phyloP scores from a whole-genome alignment of 2,113 vertebrate genomes.

The Eupsittula cactorum region DNA sequence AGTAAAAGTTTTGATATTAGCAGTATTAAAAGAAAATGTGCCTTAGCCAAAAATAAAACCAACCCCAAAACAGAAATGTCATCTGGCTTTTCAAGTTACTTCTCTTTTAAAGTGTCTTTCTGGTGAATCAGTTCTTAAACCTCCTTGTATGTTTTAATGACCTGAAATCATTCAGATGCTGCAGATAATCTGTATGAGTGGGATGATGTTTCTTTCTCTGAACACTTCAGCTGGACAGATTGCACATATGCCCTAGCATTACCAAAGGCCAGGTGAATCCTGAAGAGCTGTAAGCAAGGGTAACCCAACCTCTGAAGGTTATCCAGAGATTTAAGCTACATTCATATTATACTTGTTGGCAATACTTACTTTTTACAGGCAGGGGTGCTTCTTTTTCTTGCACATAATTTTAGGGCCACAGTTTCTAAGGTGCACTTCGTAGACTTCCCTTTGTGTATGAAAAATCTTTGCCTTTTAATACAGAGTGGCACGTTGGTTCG shows the following conservation, averaged over 20 bases:
- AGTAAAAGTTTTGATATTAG: not conserved
- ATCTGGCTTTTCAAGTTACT: not conserved
- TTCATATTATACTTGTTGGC: not conserved
- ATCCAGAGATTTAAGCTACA: constrained; percentile 12
- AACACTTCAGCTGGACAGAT: not conserved
- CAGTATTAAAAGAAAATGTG: not conserved
- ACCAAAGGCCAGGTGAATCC: constrained; percentile 7
- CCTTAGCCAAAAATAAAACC: not conserved
- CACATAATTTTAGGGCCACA: not conserved
- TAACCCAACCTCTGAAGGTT: constrained; percentile 24
- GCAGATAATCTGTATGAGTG: not conserved
- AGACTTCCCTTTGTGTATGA: not conserved
- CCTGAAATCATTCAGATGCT: not conserved
- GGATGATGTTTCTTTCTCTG: not conserved
- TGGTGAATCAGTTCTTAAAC: not conserved
- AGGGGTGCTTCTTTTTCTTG: not conserved
- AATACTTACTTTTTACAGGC: not conserved
- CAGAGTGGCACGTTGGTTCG: not conserved
- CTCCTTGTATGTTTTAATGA: not conserved
- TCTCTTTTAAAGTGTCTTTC: not conserved
- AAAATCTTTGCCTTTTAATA: not conserved
- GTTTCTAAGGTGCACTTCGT: not conserved
- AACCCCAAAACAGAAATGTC: not conserved
- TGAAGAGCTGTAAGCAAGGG: not conserved
- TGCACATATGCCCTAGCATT: not conserved